phyloP scores from a whole-genome alignment of 2,888 invertebrate genomes.

The Alentia gelatinosa region DNA sequence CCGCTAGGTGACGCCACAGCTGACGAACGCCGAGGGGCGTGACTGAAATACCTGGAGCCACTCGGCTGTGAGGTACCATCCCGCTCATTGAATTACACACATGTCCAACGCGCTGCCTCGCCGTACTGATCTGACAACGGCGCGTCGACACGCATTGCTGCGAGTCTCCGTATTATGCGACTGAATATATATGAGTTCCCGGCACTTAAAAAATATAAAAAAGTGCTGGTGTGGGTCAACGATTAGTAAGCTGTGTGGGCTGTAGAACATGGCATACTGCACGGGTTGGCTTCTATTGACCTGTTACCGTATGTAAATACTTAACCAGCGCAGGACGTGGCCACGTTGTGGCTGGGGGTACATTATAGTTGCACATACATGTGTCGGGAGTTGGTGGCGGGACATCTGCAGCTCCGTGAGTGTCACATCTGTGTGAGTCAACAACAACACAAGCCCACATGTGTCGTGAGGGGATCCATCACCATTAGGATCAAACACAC shows the following conservation, averaged over 20 bases:
- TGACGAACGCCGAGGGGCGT: neutral
- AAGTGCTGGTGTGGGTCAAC: neutral
- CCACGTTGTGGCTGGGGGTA: neutral
- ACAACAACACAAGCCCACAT: no score
- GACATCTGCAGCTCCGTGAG: slow-evolving; percentile 23
- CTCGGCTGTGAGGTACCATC: neutral
- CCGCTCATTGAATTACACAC: neutral
- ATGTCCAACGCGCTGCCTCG: neutral
- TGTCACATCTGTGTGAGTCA: no score
- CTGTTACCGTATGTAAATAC: neutral
- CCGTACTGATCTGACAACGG: neutral
- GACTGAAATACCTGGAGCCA: neutral
- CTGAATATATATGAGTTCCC: no score
- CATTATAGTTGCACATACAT: neutral
- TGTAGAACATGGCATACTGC: neutral
- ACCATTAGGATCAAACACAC: no score
- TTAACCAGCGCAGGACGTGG: neutral
- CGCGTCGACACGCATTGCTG: neutral
- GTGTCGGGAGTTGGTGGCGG: neutral
- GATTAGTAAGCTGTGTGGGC: neutral
- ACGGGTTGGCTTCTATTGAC: neutral
- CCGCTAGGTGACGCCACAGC: neutral
- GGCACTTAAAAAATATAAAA: neutral
- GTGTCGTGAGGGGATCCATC: no score
- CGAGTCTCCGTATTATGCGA: neutral